Evolutionary conservation across 1,140 invertebrate species (phyloP).

Genomic region (Drosophila pachea): DNA sequence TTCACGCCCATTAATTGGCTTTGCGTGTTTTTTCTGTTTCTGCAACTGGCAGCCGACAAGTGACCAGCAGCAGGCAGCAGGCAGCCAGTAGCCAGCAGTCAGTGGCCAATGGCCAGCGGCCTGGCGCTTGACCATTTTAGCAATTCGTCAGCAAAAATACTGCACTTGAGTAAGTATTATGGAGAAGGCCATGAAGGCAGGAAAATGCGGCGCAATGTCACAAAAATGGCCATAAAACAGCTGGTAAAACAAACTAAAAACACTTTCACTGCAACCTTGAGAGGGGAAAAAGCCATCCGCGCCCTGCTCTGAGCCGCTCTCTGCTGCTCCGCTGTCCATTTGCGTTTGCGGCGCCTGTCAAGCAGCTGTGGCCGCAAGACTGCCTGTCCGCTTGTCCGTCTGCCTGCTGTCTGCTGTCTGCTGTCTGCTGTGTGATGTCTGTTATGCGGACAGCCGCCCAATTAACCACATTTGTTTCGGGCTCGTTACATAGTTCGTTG

Average conservation of each 20-base stretch:
- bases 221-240: slow-evolving; percentile 55
- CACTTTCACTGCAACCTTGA: slow-evolving; percentile 77
- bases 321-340: slow-evolving; percentile 23
- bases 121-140: slow-evolving; percentile 44
- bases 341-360: slow-evolving; percentile 39
- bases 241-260: slow-evolving; percentile 69
- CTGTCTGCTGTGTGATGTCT: no score
- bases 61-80: neutral
- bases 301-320: neutral
- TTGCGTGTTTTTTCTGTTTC: slow-evolving; percentile 45
- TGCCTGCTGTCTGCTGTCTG: no score
- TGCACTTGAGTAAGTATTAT: slow-evolving; percentile 32
- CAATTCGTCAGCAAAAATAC: slow-evolving; percentile 68
- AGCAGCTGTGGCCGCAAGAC: slow-evolving; percentile 20
- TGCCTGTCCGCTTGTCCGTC: no score
- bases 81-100: slow-evolving; percentile 2
- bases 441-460: slow-evolving; percentile 45
- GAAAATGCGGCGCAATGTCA: slow-evolving; percentile 50
- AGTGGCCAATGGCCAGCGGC: slow-evolving; percentile 16
- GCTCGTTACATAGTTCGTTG: slow-evolving; percentile 24
- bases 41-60: slow-evolving; percentile 26
- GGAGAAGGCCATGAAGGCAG: slow-evolving; percentile 60
- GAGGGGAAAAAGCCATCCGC: slow-evolving; percentile 5
- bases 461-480: slow-evolving; percentile 66
- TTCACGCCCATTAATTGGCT: slow-evolving; percentile 76